These are phyloP conservation scores for Oscheius onirici DNA, from an alignment of 2,888 invertebrate genomes.

Conservation along the genomic window DNA sequence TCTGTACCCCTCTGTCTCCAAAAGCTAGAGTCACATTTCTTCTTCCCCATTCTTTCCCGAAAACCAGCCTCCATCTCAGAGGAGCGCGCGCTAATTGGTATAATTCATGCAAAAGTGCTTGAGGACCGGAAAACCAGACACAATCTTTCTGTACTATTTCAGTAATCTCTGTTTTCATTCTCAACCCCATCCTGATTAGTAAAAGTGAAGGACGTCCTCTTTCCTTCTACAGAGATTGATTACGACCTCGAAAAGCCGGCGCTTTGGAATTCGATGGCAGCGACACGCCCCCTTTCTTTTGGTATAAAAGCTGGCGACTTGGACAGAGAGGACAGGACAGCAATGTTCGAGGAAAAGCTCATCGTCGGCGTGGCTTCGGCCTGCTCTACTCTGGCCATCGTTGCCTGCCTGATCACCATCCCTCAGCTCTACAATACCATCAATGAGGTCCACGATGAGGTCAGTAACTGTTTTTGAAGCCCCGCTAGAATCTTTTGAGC, in stretches of 20 bases:
- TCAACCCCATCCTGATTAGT: no score
- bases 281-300: background rate
- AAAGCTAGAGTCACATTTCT: background rate
- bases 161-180: no score
- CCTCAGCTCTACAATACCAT: constrained; percentile 66
- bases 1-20: background rate
- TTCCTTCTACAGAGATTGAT: background rate
- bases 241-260: constrained; percentile 11
- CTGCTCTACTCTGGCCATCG: constrained; percentile 49
- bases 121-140: background rate
- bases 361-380: constrained; percentile 54
- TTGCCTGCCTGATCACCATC: constrained; percentile 62
- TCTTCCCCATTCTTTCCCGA: background rate
- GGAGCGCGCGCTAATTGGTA: constrained; percentile 1
- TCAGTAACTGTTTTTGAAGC: background rate
- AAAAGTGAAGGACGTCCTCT: no score
- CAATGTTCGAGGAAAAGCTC: constrained; percentile 59
- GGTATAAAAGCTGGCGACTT: background rate
- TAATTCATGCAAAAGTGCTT: constrained; percentile 6
- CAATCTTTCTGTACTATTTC: background rate
- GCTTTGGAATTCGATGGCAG: constrained; percentile 3
- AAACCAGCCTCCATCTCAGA: no score
- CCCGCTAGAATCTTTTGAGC: background rate
- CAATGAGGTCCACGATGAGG: constrained; percentile 59
- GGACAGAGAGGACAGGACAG: constrained; percentile 13